These are phyloP conservation scores for Elgonia sp. DNA, from an alignment of 2,888 invertebrate genomes.

Conservation along the genomic window DNA sequence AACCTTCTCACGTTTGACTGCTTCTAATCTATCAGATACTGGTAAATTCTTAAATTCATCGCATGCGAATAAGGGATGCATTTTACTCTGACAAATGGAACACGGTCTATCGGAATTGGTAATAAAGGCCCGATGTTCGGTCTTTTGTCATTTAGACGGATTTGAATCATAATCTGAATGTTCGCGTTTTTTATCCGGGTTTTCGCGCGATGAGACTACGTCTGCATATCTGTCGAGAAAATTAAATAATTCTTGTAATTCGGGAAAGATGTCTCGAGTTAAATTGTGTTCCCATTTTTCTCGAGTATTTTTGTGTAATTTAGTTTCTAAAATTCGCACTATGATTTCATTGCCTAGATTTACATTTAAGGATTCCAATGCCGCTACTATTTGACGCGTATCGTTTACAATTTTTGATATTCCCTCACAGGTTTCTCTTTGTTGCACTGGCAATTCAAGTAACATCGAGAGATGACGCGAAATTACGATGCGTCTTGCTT, in stretches of 20 bases:
- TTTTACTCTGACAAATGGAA: background rate
- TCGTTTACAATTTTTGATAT: constrained; percentile 66
- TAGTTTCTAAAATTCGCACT: constrained; percentile 70
- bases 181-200: background rate
- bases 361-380: constrained; percentile 66
- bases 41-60: constrained; percentile 9
- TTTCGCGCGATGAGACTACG: constrained; percentile 14
- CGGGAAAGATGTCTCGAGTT: constrained; percentile 43
- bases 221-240: constrained; percentile 34
- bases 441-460: constrained; percentile 52
- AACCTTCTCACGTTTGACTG: background rate
- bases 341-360: constrained; percentile 70
- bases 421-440: constrained; percentile 48
- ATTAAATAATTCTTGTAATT: constrained; percentile 29
- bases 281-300: constrained; percentile 71
- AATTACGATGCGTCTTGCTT: constrained; percentile 65
- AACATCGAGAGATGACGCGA: constrained; percentile 64
- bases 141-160: background rate
- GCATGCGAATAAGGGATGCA: background rate
- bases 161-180: background rate
- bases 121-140: background rate
- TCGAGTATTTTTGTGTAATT: constrained; percentile 69
- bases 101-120: background rate
- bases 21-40: constrained; percentile 9
- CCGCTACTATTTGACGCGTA: constrained; percentile 69